Base-by-base conservation (phyloP, 2,113 vertebrate species). In the Syrrhaptes paradoxus region DNA sequence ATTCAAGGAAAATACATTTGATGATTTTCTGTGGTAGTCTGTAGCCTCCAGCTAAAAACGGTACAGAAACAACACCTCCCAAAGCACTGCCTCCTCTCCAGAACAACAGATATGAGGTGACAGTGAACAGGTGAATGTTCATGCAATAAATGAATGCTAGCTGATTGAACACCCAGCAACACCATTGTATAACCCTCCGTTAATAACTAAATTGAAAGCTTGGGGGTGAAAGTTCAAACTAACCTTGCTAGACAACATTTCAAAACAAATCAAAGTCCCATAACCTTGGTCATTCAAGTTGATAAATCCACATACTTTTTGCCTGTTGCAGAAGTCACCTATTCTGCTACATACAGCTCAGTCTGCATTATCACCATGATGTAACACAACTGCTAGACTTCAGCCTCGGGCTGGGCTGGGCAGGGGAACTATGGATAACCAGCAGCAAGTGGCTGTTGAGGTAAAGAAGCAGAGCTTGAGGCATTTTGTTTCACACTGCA, bases 281-380 rank as follows among this genome's bases (percentile, higher is more conserved):
- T 10, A 61, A n/a, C 36, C 26, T 51, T 65, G 20, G 48, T 13
- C 26, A 57, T 22, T 77, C 48, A 49, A 21, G 59, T 10, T 51
- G 55, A 81, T 43, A 92, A 80, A 57, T 4, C 9, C 28, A 17
- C 1, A 4, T 3, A 57, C n/a, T 31, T 71, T 26, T 7, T 72
- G 14, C 41, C 52, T 70, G 66, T 41, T 81, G 76, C 46, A 79
- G 59, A 89, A 57, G 66, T 58, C 77, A 32, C 10, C 4, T 36
- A 36, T 79, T 28, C 55, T 86, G 62, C 78, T 73, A 48, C 32
- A 89, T 73, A 48, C 32, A 89, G 54, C 25, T 87, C 57, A 14
- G 49, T 0, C 0, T 36, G 36, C 17, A 3, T 8, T 8, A 7
- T 26, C 32, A 17, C 0, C 0, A 11, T 45, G 38, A 55, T 13